Conservation (phyloP, 2,888 invertebrate species). For the Nematopogon swammerdamellus region DNA sequence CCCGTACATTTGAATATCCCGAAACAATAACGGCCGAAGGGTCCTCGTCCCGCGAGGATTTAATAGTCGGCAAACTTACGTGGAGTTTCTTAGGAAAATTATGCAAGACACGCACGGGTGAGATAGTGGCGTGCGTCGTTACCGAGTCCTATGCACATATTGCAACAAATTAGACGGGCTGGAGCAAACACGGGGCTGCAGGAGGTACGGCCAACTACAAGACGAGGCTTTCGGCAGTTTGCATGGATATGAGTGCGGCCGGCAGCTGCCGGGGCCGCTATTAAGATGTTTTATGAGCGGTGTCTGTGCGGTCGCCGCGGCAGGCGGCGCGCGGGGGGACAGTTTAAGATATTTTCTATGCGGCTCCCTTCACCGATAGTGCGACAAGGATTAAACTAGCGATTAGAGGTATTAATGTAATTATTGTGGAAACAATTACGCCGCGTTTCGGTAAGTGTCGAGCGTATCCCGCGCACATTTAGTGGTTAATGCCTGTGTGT, state of each 20-base stretch:
- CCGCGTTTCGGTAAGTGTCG: conserved; percentile 32
- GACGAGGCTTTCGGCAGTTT: conserved; percentile 35
- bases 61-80: conserved; percentile 13
- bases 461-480: conserved; percentile 15
- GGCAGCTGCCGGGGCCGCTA: conserved; percentile 55
- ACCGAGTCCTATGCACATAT: conserved; percentile 58
- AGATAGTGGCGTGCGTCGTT: conserved; percentile 42
- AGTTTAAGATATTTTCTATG: conserved; percentile 57
- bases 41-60: not conserved
- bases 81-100: conserved; percentile 41
- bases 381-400: conserved; percentile 50
- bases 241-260: conserved; percentile 56
- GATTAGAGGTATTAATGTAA: conserved; percentile 52
- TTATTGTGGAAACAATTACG: conserved; percentile 48
- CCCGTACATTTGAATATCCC: conserved; percentile 13
- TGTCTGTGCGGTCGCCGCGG: conserved; percentile 52
- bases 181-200: conserved; percentile 46
- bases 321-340: conserved; percentile 53
- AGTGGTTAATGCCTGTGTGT: no score
- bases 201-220: conserved; percentile 6
- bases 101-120: conserved; percentile 53
- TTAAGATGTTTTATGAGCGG: conserved; percentile 59
- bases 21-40: conserved; percentile 10
- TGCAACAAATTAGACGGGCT: conserved; percentile 59
- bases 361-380: conserved; percentile 52